phyloP scores from a whole-genome alignment of 2,113 vertebrate genomes.

The Gavia stellata region DNA sequence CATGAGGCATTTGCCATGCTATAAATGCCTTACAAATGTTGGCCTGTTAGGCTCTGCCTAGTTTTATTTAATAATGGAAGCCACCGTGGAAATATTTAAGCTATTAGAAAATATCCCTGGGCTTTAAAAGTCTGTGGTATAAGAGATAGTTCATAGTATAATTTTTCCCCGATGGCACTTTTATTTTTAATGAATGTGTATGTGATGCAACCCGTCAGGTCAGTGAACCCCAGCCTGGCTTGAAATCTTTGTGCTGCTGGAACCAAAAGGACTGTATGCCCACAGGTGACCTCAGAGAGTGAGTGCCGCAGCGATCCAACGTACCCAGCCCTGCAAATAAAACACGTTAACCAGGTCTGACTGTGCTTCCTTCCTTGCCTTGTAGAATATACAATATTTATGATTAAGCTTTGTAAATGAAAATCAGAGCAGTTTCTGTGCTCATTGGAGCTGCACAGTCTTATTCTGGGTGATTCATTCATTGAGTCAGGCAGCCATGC shows the following conservation, averaged over 20 bases:
- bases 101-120: not conserved
- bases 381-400: slow-evolving; percentile 42
- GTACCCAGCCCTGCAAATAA: not conserved
- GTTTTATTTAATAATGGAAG: not conserved
- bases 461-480: slow-evolving; percentile 62
- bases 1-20: not conserved
- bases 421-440: slow-evolving; percentile 20
- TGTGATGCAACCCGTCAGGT: not conserved
- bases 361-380: slow-evolving; percentile 24
- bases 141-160: not conserved
- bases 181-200: not conserved
- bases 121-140: not conserved
- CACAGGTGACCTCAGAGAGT: not conserved
- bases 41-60: not conserved
- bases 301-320: not conserved
- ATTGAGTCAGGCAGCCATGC: slow-evolving; percentile 55
- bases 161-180: not conserved
- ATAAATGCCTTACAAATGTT: not conserved
- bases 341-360: slow-evolving; percentile 1
- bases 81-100: not conserved
- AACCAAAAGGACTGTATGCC: not conserved
- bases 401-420: slow-evolving; percentile 43
- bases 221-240: not conserved
- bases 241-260: not conserved
- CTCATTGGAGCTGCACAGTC: not conserved